Conservation (phyloP, 2,113 vertebrate species). For the Mus musculus region DNA sequence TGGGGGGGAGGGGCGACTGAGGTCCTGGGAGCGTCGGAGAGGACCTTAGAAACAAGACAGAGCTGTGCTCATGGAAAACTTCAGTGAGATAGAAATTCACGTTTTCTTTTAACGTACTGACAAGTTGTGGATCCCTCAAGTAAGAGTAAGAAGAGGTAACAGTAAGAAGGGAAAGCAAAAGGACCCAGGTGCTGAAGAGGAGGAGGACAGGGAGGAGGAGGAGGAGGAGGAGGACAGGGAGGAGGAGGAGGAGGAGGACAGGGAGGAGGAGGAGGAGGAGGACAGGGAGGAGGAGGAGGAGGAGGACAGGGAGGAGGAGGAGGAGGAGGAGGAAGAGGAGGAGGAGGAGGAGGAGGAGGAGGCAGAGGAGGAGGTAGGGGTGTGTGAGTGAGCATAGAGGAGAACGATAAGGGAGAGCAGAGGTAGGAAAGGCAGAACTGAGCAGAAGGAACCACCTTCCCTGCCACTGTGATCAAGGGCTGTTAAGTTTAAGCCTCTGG, state of each 20-base stretch:
- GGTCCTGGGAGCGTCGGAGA: not conserved
- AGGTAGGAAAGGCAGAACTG: not conserved
- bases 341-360: no score
- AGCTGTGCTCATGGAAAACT: not conserved
- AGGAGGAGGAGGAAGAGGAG: no score
- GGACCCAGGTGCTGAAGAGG: not conserved
- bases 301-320: no score
- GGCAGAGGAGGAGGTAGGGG: not conserved
- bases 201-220: not conserved
- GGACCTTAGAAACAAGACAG: not conserved
- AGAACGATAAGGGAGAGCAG: not conserved
- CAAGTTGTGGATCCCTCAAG: not conserved
- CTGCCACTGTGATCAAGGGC: not conserved
- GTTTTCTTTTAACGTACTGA: not conserved
- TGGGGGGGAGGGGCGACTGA: not conserved
- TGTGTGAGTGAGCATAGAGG: not conserved
- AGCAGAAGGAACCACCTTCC: not conserved
- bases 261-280: no score
- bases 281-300: no score
- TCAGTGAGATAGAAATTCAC: slow-evolving; percentile 18
- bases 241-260: no score
- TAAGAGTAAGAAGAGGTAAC: not conserved
- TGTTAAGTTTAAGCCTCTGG: not conserved
- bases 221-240: no score
- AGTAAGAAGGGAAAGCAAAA: not conserved